Evolutionary conservation across 2,888 invertebrate genomes (phyloP), one percentile per base, ranked within the genome.

Genomic region (Cheilosia urbana): DNA sequence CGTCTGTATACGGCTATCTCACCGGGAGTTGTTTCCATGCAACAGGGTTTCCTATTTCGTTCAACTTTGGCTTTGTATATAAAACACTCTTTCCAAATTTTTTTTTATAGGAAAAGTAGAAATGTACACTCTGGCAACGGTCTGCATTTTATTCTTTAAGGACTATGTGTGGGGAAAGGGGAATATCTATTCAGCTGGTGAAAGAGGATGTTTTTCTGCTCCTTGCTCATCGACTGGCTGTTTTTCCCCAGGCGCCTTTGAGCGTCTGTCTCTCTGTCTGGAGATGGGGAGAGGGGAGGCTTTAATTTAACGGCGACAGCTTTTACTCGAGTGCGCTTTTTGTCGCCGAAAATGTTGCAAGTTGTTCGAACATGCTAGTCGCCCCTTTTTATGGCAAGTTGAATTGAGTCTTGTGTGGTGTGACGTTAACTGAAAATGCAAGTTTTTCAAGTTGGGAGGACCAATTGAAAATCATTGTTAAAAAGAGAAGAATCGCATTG

Each of bases 41-140:
- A 87, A 87, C 87, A 87, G 87, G 87, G 75, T 87, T 79, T 87
- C 71, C 82, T 53, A 65, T 87, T 82, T 80, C 87, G n/a, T 65
- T 80, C 85, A 80, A 80, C 80, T 85, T 80, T 80, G 71, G 55
- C 78, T 83, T 78, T 83, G 40, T 68, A 77, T 83, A 55, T 63
- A 72, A 72, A 63, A 73, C 57, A 49, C 82, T 73, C 68, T 77
- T 77, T 55, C 77, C 62, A 62, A 73, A 77, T 77, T 73, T 77
- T 62, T 75, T 78, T 58, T 65, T 69, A 62, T 42, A 63, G 53
- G 58, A 62, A 42, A 65, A 69, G 47, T 24, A 63, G 65, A 73
- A 63, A 65, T 82, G 81, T 76, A 42, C 68, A 45, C 78, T 75
- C 79, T 79, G 49, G 42, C 79, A 71, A 82, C 72, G 81, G 78